Evolutionary conservation across 1,140 invertebrate genomes (phyloP), one percentile per base, ranked within the genome.

Genomic region (Palaemon carinicauda): DNA sequence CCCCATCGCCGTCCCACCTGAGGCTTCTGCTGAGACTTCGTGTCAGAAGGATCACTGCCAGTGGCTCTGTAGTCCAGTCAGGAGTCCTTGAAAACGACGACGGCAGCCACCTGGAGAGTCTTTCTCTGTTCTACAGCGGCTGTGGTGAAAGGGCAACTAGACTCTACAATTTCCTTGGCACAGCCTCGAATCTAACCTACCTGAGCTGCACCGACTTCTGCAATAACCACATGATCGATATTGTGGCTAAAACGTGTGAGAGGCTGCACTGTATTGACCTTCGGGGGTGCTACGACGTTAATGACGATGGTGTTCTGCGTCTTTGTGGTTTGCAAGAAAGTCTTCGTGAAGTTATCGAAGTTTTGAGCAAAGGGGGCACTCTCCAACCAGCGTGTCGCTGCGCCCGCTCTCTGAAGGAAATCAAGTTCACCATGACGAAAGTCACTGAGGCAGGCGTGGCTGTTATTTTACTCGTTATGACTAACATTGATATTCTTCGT

Each of bases 401-500:
- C 41, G 80, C 82, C 24, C 71, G 31, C 0, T 82, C 87, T 27
- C 83, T 89, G 10, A 88, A 86, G 56, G 82, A 89, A 50, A 89
- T 89, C 15, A 88, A 89, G 60, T 65, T 89, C 33, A 78, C 82
- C 52, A 89, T 89, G 89, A 89, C 89, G 31, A 89, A 89, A 52
- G 87, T 89, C 24, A 89, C 89, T 24, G 89, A 89, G 81, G 89
- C 87, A 0, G 89, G 89, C 12, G 89, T 89, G 15, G 89, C 89
- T 29, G 83, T 89, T 51, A 89, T 89, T 73, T 74, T 89, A 27
- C 80, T 89, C 12, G 79, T 88, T 21, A 73, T 89, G 17, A 87
- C 89, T 14, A 82, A 87, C 53, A 89, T 89, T 21, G 56, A 89
- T 19, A 83, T 88, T 17, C 80, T 89, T 24, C 79, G 89, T 3